Percentiles rank a stretch among this genome's conserved stretches.
Conservation (phyloP, 2,797 vertebrate genomes). For the Gymnoscopelus braueri region DNA sequence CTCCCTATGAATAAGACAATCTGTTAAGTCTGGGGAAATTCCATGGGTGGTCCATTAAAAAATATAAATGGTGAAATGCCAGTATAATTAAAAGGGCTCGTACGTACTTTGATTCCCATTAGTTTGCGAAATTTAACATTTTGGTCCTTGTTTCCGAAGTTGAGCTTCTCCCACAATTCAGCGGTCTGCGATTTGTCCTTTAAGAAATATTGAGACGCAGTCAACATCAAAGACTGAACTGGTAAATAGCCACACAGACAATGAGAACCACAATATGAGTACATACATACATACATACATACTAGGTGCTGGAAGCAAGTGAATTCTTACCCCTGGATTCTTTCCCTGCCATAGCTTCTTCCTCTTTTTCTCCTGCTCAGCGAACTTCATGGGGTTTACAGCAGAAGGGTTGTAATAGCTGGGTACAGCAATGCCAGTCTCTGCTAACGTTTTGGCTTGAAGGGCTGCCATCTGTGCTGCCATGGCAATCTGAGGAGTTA, state of each 20-base stretch:
- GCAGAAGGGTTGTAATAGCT: slow-evolving; percentile 98
- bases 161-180: slow-evolving; percentile 97
- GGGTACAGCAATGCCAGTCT: slow-evolving; percentile 98
- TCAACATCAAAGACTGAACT: no score
- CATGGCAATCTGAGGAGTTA: slow-evolving; percentile 98
- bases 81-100: not conserved
- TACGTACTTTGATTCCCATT: slow-evolving; percentile 98
- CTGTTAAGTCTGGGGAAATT: not conserved
- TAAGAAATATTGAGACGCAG: slow-evolving; percentile 20
- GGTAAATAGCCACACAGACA: no score
- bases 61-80: not conserved
- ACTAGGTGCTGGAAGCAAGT: not conserved
- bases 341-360: slow-evolving; percentile 99
- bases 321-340: slow-evolving; percentile 90
- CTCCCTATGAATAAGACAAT: slow-evolving; percentile 78
- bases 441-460: slow-evolving; percentile 95
- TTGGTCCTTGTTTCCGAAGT: slow-evolving; percentile 99
- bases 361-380: slow-evolving; percentile 97
- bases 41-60: not conserved
- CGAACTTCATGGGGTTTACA: slow-evolving; percentile 98
- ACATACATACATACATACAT: no score
- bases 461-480: slow-evolving; percentile 98
- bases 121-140: slow-evolving; percentile 98
- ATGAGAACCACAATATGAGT: no score
- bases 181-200: slow-evolving; percentile 98